Percentiles rank a stretch among this genome's conserved stretches.
Conservation (phyloP, 1,140 invertebrate genomes). For the Steinernema khuongi region DNA sequence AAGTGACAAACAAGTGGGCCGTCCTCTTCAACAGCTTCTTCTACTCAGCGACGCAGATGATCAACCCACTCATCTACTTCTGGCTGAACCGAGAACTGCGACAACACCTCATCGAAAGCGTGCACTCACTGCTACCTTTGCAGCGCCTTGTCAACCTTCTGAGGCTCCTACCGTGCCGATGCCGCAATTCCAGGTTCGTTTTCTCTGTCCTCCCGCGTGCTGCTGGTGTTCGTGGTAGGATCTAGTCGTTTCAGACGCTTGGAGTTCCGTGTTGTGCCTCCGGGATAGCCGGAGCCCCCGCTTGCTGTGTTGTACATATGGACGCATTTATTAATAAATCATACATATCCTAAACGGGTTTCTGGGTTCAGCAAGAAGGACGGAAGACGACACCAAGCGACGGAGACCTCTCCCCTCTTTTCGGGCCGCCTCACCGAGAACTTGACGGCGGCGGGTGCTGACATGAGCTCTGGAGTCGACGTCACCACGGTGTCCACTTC, state of each 20-base stretch:
- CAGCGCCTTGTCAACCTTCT: not conserved
- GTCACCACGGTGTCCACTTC: not conserved
- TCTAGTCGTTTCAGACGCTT: not conserved
- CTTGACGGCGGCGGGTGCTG: not conserved
- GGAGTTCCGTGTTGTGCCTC: not conserved
- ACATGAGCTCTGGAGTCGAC: not conserved
- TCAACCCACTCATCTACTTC: constrained; percentile 52
- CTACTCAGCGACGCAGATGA: constrained; percentile 58
- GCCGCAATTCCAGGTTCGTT: not conserved
- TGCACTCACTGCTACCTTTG: not conserved
- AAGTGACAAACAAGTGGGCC: constrained; percentile 53
- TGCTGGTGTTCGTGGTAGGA: not conserved
- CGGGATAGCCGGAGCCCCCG: not conserved
- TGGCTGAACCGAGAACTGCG: constrained; percentile 56
- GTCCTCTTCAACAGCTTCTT: constrained; percentile 57
- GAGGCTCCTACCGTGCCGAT: not conserved
- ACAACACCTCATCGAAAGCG: constrained; percentile 7
- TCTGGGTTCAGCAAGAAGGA: not conserved
- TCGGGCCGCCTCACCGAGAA: not conserved
- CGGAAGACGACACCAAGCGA: not conserved
- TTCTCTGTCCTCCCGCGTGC: not conserved
- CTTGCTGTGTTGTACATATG: not conserved
- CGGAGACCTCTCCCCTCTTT: not conserved
- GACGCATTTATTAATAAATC: not conserved
- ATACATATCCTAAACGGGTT: no score